Base-by-base conservation (phyloP, 2,113 vertebrate genomes). In the Amphilophus citrinellus region DNA sequence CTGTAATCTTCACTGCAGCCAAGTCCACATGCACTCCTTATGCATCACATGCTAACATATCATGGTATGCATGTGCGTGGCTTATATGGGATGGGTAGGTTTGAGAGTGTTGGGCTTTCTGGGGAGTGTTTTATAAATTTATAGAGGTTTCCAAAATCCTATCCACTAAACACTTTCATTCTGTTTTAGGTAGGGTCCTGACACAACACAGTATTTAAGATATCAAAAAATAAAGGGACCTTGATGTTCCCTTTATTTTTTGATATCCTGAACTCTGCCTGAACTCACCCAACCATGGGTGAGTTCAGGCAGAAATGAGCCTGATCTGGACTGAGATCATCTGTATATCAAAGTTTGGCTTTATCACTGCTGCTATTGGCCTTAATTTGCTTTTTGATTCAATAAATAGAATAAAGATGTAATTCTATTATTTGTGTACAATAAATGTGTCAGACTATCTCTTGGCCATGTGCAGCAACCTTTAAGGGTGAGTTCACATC, bases 1-100 rank as follows among this genome's bases (percentile, higher is more conserved):
- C 87, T 83, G 85, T 87, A 92, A 83, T 84, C 82, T 78, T 79
- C 81, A 14, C 59, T 53, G 63, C 59, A 79, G 88, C 85, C 89
- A 91, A 88, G 79, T 92, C 84, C 83, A 76, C 89, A 88, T 81
- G 44, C 88, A 84, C 76, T 71, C 88, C 56, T 76, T 65, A 63
- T 83, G 58, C 77, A 84, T 94, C 91, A 87, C 93, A 94, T 88
- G 89, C 93, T 61, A 94, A 73, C 84, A 66, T 30, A 17, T 47
- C 80, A 71, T 86, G 82, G 82, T 80, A 78, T 88, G 83, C 59
- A 73, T 83, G 80, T 75, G 79, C 37, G 32, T 65, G 62, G 76
- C 53, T 60, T 83, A 79, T 88, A 73, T 68, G 63, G 57, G 73
- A 53, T 84, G 59, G 15, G 63, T 56, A 32, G 65, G 77, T 75